These are phyloP conservation scores for Psophia crepitans DNA, from an alignment of 2,113 vertebrate genomes.

Conservation along the genomic window DNA sequence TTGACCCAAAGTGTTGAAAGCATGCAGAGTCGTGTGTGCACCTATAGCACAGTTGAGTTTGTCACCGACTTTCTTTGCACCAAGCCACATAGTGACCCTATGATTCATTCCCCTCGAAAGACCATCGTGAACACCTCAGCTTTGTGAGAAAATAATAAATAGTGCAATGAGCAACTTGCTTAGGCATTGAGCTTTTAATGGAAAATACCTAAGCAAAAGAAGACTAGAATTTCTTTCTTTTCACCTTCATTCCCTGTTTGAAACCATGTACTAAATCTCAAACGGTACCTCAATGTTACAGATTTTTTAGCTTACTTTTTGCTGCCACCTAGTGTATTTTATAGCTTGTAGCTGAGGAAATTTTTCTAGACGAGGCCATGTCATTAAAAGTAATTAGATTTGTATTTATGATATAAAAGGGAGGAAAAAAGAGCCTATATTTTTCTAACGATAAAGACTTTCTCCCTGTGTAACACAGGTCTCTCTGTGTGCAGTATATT, in stretches of 20 bases:
- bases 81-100: neutral
- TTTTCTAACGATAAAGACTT: neutral
- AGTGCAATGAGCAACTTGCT: neutral
- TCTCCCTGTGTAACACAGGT: neutral
- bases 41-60: neutral
- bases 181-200: neutral
- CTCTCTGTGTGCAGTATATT: neutral
- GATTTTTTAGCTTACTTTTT: conserved; percentile 65
- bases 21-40: neutral
- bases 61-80: neutral
- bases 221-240: conserved; percentile 7
- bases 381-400: neutral
- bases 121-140: neutral
- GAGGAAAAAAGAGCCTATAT: neutral
- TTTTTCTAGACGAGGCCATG: neutral
- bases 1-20: neutral
- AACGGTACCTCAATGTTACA: accelerated
- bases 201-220: conserved; percentile 3
- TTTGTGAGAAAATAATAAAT: neutral
- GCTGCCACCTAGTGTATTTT: conserved; percentile 73
- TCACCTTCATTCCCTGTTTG: neutral
- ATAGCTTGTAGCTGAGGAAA: neutral
- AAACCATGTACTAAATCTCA: neutral
- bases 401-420: neutral
- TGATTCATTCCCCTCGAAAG: neutral